A percentile compares a stretch with the other conserved stretches of the same genome.
Evolutionary conservation across 2,888 invertebrate genomes (phyloP).

Genomic region (Pachymerium ferrugineum): DNA sequence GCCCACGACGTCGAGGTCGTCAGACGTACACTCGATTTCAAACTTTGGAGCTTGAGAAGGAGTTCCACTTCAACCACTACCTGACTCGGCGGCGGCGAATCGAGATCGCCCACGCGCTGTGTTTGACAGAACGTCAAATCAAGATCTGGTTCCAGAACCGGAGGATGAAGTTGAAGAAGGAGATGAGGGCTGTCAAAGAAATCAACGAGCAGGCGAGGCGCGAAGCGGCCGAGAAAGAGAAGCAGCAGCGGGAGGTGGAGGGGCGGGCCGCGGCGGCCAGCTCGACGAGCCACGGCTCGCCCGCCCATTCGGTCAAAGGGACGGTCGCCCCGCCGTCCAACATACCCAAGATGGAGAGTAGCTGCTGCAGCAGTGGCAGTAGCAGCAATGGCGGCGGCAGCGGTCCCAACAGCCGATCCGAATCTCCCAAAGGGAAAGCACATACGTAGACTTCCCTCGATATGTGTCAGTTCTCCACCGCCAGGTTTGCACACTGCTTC

Average conservation of each 20-base stretch:
- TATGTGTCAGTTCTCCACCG: constrained; percentile 6
- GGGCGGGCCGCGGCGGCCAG: constrained; percentile 49
- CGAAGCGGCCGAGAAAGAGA: constrained; percentile 63
- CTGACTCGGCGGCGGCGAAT: constrained; percentile 91
- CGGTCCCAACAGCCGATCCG: constrained; percentile 33
- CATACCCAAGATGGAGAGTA: constrained; percentile 20
- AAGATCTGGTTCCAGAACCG: constrained; percentile 90
- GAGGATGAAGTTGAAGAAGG: constrained; percentile 94
- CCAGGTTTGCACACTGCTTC: constrained; percentile 32
- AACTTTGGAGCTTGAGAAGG: constrained; percentile 44
- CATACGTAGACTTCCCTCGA: constrained; percentile 29
- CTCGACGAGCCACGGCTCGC: constrained; percentile 54
- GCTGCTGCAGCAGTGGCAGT: constrained; percentile 27
- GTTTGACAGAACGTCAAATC: constrained; percentile 92
- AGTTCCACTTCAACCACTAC: constrained; percentile 75
- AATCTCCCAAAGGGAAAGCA: constrained; percentile 29
- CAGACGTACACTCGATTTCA: constrained; percentile 94
- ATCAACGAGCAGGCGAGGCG: constrained; percentile 78
- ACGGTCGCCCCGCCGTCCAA: constrained; percentile 9
- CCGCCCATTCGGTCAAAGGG: constrained; percentile 56
- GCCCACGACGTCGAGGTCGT: constrained; percentile 85
- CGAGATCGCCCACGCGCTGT: constrained; percentile 93
- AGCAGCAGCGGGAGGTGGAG: constrained; percentile 72
- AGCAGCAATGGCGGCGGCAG: constrained; percentile 32
- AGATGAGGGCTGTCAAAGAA: constrained; percentile 87